Conservation (phyloP, 2,113 vertebrate species). For the Dromaius novaehollandiae region DNA sequence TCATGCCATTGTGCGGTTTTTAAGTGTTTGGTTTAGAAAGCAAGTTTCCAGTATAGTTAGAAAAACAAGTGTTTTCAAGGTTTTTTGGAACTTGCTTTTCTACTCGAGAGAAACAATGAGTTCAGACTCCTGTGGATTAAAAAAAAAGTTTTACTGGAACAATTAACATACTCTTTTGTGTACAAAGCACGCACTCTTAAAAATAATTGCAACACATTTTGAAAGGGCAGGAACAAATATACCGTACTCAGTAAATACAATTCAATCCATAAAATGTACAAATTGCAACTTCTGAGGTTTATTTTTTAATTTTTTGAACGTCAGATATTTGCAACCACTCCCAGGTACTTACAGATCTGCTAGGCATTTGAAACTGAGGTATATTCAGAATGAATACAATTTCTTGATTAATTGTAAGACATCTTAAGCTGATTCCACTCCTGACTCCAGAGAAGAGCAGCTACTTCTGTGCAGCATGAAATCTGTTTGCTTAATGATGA, state of each 20-base stretch:
- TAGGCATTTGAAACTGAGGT: background rate
- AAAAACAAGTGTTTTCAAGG: background rate
- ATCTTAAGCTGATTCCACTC: background rate
- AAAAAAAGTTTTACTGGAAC: rapidly evolving
- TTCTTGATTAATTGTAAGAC: background rate
- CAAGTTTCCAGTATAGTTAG: background rate
- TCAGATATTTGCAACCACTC: background rate
- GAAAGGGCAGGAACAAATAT: background rate
- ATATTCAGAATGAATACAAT: background rate
- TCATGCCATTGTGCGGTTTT: rapidly evolving
- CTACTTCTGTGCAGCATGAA: background rate
- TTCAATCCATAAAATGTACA: background rate
- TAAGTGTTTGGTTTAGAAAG: background rate
- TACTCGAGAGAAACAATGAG: background rate
- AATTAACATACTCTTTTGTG: background rate
- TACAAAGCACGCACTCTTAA: background rate
- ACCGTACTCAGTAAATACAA: background rate
- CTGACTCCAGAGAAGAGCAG: background rate
- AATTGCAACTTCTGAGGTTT: background rate
- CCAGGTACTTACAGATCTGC: background rate
- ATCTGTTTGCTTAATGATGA: background rate
- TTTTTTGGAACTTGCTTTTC: background rate
- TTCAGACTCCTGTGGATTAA: background rate
- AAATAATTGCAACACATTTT: background rate
- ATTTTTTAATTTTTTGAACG: background rate